Percentiles rank a stretch among this genome's conserved stretches.
These are phyloP conservation scores for Clivina fossor DNA, from an alignment of 2,888 invertebrate genomes.

Conservation along the genomic window DNA sequence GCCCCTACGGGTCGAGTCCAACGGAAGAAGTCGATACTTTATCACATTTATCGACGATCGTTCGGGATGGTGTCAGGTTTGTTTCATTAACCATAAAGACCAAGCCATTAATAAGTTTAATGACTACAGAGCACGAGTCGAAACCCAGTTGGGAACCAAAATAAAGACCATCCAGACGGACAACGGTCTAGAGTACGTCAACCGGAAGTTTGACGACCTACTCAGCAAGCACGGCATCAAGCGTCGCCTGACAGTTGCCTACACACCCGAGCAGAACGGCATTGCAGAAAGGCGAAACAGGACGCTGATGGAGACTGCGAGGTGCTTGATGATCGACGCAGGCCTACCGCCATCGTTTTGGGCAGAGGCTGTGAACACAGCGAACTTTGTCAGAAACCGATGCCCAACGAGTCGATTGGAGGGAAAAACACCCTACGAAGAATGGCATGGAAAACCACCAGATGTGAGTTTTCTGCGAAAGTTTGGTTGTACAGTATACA, in stretches of 20 bases:
- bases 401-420: constrained; percentile 39
- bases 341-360: constrained; percentile 42
- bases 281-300: constrained; percentile 39
- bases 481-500: constrained; percentile 34
- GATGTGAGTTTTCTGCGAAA: constrained; percentile 29
- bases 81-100: constrained; percentile 29
- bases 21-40: constrained; percentile 30
- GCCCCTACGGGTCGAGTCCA: constrained; percentile 28
- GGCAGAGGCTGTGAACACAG: constrained; percentile 46
- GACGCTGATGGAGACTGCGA: constrained; percentile 44
- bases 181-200: constrained; percentile 35
- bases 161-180: constrained; percentile 33
- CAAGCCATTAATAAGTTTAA: constrained; percentile 23
- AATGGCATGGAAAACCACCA: constrained; percentile 20
- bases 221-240: constrained; percentile 35
- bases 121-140: constrained; percentile 29
- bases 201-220: constrained; percentile 31
- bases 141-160: constrained; percentile 29
- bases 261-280: constrained; percentile 32
- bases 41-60: constrained; percentile 32
- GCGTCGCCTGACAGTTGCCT: constrained; percentile 15
- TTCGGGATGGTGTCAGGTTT: constrained; percentile 26
- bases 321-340: constrained; percentile 44
- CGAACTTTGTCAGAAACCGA: constrained; percentile 46
- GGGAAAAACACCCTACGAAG: constrained; percentile 31